phyloP scores from a whole-genome alignment of 1,140 invertebrate genomes.

The Aphis craccivora region DNA sequence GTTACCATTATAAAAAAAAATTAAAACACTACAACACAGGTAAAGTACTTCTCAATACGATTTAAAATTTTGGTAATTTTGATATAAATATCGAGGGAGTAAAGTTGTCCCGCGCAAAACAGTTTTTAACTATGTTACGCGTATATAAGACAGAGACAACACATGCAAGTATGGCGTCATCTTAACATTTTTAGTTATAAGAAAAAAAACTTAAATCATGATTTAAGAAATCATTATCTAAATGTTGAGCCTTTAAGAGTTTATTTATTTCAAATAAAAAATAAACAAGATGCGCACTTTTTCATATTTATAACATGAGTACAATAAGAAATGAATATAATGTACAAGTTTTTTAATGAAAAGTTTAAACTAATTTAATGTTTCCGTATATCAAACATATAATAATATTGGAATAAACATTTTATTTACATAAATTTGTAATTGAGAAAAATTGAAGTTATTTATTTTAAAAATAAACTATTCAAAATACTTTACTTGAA shows the following conservation, averaged over 20 bases:
- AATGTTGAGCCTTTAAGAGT: background rate
- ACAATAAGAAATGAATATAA: background rate
- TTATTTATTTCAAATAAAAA: background rate
- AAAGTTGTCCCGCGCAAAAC: too few relatives aligned
- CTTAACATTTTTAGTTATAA: background rate
- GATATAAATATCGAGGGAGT: too few relatives aligned
- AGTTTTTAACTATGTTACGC: too few relatives aligned
- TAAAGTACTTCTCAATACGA: too few relatives aligned
- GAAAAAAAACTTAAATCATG: background rate
- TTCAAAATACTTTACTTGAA: slow-evolving; percentile 29
- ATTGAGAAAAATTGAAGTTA: background rate
- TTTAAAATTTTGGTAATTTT: too few relatives aligned
- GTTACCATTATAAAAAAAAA: too few relatives aligned
- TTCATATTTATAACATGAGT: background rate
- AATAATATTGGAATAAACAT: background rate
- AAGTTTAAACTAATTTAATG: background rate
- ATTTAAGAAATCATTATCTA: background rate
- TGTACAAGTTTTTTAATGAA: background rate
- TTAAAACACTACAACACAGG: too few relatives aligned
- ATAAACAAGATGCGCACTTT: background rate
- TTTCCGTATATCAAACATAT: background rate
- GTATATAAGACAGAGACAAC: too few relatives aligned
- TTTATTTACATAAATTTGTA: background rate
- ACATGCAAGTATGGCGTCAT: too few relatives aligned
- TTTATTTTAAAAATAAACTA: background rate